Percentiles rank a stretch among this genome's conserved stretches.
Evolutionary conservation across 2,888 invertebrate species (phyloP).

Genomic region (Phymatocera aterrima): DNA sequence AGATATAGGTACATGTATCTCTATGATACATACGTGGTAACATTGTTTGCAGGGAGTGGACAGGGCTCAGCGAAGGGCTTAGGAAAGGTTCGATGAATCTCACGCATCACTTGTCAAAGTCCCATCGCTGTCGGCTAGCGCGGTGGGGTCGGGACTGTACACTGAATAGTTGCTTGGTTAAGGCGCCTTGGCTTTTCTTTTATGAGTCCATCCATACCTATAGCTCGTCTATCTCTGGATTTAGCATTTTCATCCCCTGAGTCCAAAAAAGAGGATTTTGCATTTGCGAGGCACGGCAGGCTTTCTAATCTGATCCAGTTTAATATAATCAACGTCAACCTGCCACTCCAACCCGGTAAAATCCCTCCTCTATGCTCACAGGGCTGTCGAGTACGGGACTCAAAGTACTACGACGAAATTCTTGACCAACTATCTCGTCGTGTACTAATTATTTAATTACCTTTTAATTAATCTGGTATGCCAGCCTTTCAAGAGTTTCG

Average conservation of each 20-base stretch:
- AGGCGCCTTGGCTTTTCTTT: conserved; percentile 10
- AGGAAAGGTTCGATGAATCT: conserved; percentile 59
- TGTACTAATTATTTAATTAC: conserved; percentile 14
- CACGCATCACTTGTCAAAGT: conserved; percentile 64
- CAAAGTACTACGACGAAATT: background rate
- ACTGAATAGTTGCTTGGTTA: background rate
- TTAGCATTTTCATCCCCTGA: background rate
- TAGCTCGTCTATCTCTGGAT: background rate
- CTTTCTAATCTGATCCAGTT: conserved; percentile 33
- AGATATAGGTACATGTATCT: conserved; percentile 6
- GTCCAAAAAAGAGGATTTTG: background rate
- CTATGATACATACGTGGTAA: background rate
- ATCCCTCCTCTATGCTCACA: background rate
- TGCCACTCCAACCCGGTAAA: conserved; percentile 15
- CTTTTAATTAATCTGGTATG: conserved; percentile 14
- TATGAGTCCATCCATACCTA: too few relatives aligned
- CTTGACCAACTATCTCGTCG: conserved; percentile 21
- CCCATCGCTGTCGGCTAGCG: background rate
- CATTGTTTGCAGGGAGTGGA: conserved; percentile 25
- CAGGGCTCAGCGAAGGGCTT: conserved; percentile 49
- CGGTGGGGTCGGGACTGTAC: background rate
- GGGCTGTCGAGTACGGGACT: background rate
- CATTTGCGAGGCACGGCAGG: background rate
- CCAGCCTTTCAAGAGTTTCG: conserved; percentile 3
- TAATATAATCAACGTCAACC: conserved; percentile 41